Percentiles rank a stretch among this genome's conserved stretches.
phyloP scores from a whole-genome alignment of 2,797 vertebrate genomes.

The Sebastes diploproa region DNA sequence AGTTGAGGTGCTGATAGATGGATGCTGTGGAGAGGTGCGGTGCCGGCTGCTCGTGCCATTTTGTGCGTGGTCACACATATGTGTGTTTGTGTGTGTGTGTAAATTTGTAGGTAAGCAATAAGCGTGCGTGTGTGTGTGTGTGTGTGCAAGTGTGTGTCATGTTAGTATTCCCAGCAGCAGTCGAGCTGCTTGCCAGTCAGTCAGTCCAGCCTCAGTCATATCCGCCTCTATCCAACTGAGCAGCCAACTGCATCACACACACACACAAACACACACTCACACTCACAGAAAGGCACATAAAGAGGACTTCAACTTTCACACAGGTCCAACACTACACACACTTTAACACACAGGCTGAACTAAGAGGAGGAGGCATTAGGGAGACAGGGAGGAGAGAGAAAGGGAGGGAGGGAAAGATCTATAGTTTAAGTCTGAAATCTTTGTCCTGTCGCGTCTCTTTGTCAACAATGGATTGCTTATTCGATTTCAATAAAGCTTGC shows the following conservation, averaged over 20 bases:
- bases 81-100: neutral
- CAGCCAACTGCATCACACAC: constrained; percentile 67
- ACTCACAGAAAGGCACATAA: constrained; percentile 6
- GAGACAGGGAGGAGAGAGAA: neutral
- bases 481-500: constrained; percentile 66
- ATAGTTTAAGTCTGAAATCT: constrained; percentile 49
- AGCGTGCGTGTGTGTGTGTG: neutral
- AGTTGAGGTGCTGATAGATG: constrained; percentile 46
- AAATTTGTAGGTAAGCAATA: constrained; percentile 26
- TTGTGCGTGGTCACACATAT: constrained; percentile 12
- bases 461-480: constrained; percentile 68
- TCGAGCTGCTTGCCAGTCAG: constrained; percentile 68
- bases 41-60: constrained; percentile 4
- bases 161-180: constrained; percentile 77
- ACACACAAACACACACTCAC: neutral
- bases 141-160: constrained; percentile 6
- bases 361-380: neutral
- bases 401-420: neutral
- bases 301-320: constrained; percentile 43
- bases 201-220: constrained; percentile 66
- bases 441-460: constrained; percentile 48
- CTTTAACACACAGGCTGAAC: neutral
- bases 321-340: neutral
- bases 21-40: constrained; percentile 33
- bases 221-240: constrained; percentile 69